Conservation (phyloP, 35 echinoderm and acorn worm genomes). For the Heliocidaris erythrogramma region DNA sequence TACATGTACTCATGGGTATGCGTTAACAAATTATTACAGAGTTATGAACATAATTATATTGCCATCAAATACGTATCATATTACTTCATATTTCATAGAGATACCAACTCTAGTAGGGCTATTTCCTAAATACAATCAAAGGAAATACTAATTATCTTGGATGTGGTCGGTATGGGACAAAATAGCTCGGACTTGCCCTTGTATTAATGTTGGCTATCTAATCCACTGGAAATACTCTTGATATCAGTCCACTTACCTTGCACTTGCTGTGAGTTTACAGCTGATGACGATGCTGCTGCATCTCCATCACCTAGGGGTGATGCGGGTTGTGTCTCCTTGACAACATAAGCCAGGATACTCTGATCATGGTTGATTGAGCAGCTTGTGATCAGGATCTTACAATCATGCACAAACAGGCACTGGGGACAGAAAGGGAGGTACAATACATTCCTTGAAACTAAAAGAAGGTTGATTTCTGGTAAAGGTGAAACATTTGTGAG, state of each 20-base stretch:
- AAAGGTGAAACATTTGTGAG: neutral
- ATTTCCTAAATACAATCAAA: too few relatives aligned
- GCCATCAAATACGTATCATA: too few relatives aligned
- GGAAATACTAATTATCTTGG: too few relatives aligned
- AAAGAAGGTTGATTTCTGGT: too few relatives aligned
- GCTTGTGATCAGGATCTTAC: conserved; percentile 45
- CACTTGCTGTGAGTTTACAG: neutral
- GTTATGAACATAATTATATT: too few relatives aligned
- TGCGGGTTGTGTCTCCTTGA: neutral
- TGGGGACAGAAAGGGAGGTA: neutral
- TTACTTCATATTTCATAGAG: too few relatives aligned
- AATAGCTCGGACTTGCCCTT: too few relatives aligned
- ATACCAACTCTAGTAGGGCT: too few relatives aligned
- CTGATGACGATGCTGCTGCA: neutral
- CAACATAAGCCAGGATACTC: conserved; percentile 60
- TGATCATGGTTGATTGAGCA: conserved; percentile 67
- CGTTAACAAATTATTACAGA: too few relatives aligned
- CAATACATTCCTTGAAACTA: neutral
- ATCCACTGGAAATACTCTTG: neutral
- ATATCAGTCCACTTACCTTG: neutral
- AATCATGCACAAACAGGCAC: conserved; percentile 64
- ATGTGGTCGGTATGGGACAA: too few relatives aligned
- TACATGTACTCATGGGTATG: too few relatives aligned
- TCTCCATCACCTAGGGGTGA: neutral
- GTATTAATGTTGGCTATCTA: neutral